Evolutionary conservation across 2,888 invertebrate genomes (phyloP), one percentile per base, ranked within the genome.

Genomic region (Drosophila stalkeri): DNA sequence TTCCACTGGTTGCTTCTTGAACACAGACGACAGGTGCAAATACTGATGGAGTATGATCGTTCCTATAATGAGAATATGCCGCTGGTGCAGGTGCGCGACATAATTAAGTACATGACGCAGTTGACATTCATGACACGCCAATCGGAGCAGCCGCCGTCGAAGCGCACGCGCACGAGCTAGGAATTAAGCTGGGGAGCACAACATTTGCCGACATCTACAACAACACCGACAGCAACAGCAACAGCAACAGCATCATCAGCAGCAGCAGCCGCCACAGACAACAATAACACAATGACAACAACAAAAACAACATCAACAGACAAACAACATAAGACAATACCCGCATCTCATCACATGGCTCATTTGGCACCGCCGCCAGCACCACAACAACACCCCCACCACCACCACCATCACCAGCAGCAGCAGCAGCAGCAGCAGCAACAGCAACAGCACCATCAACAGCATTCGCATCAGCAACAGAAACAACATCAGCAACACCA

Each of bases 51-150:
- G 91, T 95, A 95, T 44, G 96, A 96, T 89, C 97, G 96, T 91
- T 96, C 95, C 46, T 95, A 95, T 70, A 94, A 95, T 91, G 97
- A 97, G 91, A 95, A 95, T 59, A 94, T 96, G 92, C 97, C 97
- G 46, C 93, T 97, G 82, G 96, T 97, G 64, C 96, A 96, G 94
- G 96, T 97, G 82, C 95, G 96, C 75, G 97, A 96, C 94, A 96
- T 97, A 75, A 96, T 97, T 94, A 95, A 96, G 91, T 97, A 95
- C 93, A 97, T 97, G 97, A 96, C 96, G 37, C 97, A 97, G 93
- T 94, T 97, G 93, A 96, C 96, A 92, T 97, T 97, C 94, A 97
- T 97, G 96, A 94, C 97, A 93, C 92, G 93, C 80, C 92, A 91
- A 77, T 90, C 92, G 81, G 93, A 93, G 69, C 92, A 93, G 85